Conservation (phyloP, 2,113 vertebrate genomes). For the Microcebus griseorufus region DNA sequence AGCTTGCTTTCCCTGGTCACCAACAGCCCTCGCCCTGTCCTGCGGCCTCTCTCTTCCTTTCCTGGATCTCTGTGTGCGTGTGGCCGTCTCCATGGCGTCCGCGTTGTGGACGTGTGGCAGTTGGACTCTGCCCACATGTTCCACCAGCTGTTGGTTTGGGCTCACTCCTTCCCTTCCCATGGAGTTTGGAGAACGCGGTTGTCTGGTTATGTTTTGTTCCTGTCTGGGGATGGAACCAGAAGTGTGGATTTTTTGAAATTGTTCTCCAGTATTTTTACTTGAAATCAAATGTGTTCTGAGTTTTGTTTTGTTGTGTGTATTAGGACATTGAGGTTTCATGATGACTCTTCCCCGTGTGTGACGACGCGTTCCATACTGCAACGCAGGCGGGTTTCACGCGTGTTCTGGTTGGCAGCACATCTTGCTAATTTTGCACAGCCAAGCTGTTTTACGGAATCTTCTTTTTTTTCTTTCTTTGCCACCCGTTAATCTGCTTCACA, state of each 20-base stretch:
- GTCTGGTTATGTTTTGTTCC: not conserved
- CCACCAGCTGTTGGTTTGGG: too few relatives aligned
- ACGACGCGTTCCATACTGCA: slow-evolving; percentile 12
- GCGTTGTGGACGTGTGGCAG: too few relatives aligned
- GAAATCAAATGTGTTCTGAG: not conserved
- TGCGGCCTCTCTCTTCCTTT: too few relatives aligned
- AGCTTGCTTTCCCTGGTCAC: not conserved
- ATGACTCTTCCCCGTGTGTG: not conserved
- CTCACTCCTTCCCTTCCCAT: too few relatives aligned
- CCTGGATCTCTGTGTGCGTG: too few relatives aligned
- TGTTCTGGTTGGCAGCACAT: slow-evolving; percentile 47
- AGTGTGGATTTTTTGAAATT: too few relatives aligned
- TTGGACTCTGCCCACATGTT: not conserved
- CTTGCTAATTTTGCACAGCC: slow-evolving; percentile 25
- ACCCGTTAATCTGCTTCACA: not conserved
- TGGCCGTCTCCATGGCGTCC: too few relatives aligned
- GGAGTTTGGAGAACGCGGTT: fast-evolving
- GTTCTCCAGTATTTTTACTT: not conserved
- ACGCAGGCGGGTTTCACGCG: not conserved
- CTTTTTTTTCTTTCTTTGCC: too few relatives aligned
- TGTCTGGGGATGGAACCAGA: not conserved
- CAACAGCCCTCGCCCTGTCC: too few relatives aligned
- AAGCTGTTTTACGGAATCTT: slow-evolving; percentile 53
- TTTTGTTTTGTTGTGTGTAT: not conserved
- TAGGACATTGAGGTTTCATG: not conserved